phyloP scores from a whole-genome alignment of 2,113 vertebrate genomes.

The Astur gentilis region DNA sequence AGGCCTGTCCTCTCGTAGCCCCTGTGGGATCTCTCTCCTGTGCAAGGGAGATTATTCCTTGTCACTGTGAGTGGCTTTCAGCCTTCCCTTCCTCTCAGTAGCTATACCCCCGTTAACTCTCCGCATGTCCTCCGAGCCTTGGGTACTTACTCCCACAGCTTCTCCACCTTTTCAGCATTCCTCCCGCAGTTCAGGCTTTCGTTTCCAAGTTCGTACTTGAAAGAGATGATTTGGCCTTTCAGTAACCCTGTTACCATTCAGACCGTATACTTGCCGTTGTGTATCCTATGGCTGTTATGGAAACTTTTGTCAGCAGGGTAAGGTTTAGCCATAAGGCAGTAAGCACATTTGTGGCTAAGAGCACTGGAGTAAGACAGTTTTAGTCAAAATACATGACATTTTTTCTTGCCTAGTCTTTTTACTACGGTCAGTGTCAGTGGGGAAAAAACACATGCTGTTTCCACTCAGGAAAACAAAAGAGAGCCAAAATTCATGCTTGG shows the following conservation, averaged over 20 bases:
- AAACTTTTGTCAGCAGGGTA: background rate
- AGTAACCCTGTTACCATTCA: background rate
- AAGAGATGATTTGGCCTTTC: background rate
- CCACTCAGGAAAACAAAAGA: background rate
- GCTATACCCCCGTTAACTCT: background rate
- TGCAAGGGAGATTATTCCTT: background rate
- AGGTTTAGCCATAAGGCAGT: background rate
- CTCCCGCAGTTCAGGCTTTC: background rate
- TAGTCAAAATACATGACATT: background rate
- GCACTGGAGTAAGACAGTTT: background rate
- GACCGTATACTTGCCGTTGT: background rate
- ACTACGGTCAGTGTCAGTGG: background rate
- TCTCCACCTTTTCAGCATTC: background rate
- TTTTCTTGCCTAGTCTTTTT: background rate
- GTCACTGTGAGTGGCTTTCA: background rate
- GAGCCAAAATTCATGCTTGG: background rate
- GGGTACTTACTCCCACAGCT: background rate
- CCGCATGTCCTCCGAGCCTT: background rate
- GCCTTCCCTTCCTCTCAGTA: background rate
- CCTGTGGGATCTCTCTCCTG: background rate
- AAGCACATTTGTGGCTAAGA: background rate
- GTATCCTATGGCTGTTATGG: background rate
- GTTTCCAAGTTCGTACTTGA: background rate
- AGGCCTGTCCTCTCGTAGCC: background rate
- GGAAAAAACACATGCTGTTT: background rate